Percentiles rank a stretch among this genome's conserved stretches.
These are phyloP conservation scores for Eciton burchellii DNA, from an alignment of 1,140 invertebrate species.

Conservation along the genomic window DNA sequence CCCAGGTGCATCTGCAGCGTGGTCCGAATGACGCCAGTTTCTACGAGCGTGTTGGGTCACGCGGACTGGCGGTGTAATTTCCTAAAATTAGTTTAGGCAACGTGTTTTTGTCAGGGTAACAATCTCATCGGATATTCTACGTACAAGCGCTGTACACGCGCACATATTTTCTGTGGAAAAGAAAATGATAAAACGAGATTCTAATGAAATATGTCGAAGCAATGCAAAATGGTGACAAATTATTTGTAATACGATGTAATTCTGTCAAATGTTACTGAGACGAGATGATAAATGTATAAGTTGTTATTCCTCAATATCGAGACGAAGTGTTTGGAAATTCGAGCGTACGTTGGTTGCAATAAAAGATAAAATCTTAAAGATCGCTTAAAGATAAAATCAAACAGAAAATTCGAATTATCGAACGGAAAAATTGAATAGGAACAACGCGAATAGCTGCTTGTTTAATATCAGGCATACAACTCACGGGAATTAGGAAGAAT, in stretches of 20 bases:
- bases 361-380: not conserved
- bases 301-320: too few species aligned
- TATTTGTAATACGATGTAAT: not conserved
- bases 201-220: constrained; percentile 6
- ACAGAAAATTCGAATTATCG: not conserved
- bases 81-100: constrained; percentile 57
- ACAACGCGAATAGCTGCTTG: constrained; percentile 1
- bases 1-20: constrained; percentile 45
- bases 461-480: constrained; percentile 23
- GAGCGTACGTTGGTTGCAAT: too few species aligned
- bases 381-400: not conserved
- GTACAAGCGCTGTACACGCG: not conserved
- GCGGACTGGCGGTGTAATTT: constrained; percentile 58
- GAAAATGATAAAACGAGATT: constrained; percentile 30
- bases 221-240: not conserved
- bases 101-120: constrained; percentile 47
- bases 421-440: not conserved
- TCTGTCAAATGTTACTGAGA: too few species aligned
- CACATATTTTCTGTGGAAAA: constrained; percentile 9
- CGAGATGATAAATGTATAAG: too few species aligned
- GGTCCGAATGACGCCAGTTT: constrained; percentile 58
- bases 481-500: constrained; percentile 20
- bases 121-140: constrained; percentile 19
- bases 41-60: constrained; percentile 28
- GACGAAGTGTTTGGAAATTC: too few species aligned